Evolutionary conservation across 2,113 vertebrate genomes (phyloP).

Genomic region (Parus major): DNA sequence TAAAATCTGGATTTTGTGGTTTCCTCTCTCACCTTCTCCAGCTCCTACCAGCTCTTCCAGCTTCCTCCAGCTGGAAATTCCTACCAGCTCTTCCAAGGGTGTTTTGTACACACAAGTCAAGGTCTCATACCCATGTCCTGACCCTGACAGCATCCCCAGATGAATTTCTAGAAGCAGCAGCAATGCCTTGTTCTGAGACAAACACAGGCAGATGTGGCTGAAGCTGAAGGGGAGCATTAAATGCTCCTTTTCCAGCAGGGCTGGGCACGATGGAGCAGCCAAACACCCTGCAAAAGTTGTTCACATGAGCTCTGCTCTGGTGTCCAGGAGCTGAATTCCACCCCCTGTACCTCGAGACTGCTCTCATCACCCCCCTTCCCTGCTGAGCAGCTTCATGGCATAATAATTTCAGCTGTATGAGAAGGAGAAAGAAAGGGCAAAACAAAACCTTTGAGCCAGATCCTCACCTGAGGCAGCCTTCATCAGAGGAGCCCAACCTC

Average conservation of each 20-base stretch:
- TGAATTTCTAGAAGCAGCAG: background rate
- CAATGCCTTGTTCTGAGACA: background rate
- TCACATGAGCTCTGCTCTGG: background rate
- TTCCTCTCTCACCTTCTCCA: background rate
- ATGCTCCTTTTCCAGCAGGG: background rate
- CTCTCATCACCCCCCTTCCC: background rate
- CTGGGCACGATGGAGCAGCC: background rate
- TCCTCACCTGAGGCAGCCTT: background rate
- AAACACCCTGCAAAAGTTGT: background rate
- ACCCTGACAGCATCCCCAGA: background rate
- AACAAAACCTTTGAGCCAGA: background rate
- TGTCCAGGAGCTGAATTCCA: background rate
- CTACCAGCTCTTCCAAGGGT: background rate
- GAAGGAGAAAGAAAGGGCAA: background rate
- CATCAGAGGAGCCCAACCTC: background rate
- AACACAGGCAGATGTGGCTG: background rate
- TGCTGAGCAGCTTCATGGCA: background rate
- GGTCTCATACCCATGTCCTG: background rate
- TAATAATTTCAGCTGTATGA: background rate
- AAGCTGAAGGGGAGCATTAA: background rate
- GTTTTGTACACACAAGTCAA: background rate
- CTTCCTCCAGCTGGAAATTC: background rate
- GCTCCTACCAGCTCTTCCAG: background rate
- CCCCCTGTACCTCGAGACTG: background rate
- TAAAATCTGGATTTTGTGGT: background rate